Conservation (phyloP, 2,797 vertebrate genomes). For the Coendou prehensilis region DNA sequence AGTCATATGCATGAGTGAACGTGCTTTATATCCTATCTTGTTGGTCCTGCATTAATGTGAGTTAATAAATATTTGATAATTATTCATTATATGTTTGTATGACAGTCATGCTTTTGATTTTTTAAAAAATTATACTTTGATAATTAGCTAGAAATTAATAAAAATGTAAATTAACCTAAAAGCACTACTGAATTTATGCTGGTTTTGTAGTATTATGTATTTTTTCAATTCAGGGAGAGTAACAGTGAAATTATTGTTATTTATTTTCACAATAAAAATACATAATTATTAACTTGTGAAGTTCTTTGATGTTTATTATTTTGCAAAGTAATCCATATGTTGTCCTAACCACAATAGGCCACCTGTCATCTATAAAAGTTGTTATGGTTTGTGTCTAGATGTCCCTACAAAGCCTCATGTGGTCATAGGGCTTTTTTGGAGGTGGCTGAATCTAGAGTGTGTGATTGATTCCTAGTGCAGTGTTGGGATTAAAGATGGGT, state of each 20-base stretch:
- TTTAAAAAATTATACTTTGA: constrained; percentile 9
- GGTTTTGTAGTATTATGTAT: not conserved
- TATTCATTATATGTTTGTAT: not conserved
- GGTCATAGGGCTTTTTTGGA: not conserved
- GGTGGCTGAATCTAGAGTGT: not conserved
- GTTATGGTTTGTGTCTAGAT: not conserved
- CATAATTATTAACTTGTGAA: not conserved
- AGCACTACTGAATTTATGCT: not conserved
- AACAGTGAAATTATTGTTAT: constrained; percentile 20
- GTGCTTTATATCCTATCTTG: not conserved
- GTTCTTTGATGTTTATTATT: not conserved
- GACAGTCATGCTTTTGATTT: constrained; percentile 5
- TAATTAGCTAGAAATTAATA: constrained; percentile 29
- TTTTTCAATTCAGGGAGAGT: not conserved
- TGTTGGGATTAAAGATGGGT: not conserved
- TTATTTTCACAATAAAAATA: constrained; percentile 47
- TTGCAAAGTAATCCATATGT: constrained; percentile 16
- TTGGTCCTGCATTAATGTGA: constrained; percentile 18
- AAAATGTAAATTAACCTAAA: constrained; percentile 34
- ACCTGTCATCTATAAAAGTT: not conserved
- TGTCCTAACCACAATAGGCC: not conserved
- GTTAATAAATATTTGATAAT: not conserved
- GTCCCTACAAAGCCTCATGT: not conserved
- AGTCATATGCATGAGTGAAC: not conserved
- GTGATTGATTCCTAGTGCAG: not conserved